Conservation (phyloP, 2,888 invertebrate species). For the Mellilla xanthometata region DNA sequence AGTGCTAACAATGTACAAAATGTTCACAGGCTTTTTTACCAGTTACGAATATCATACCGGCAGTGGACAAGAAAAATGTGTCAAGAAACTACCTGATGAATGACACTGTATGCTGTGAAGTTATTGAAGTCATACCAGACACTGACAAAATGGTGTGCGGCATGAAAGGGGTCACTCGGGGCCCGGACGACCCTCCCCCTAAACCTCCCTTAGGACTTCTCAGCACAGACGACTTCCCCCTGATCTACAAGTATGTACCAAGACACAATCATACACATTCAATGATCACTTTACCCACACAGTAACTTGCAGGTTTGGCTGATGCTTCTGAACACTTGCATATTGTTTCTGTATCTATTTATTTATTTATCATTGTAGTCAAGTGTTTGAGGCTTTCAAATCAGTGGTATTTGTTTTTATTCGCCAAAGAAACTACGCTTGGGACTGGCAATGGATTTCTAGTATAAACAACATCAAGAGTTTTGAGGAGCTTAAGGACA, state of each 20-base stretch:
- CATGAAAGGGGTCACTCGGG: slow-evolving; percentile 90
- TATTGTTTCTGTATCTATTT: slow-evolving; percentile 52
- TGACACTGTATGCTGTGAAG: slow-evolving; percentile 94
- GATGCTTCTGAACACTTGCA: slow-evolving; percentile 45
- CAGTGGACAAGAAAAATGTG: slow-evolving; percentile 90
- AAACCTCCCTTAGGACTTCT: slow-evolving; percentile 92
- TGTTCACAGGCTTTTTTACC: slow-evolving; percentile 84
- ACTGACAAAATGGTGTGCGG: slow-evolving; percentile 94
- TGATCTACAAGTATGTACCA: slow-evolving; percentile 90
- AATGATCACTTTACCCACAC: slow-evolving; percentile 52
- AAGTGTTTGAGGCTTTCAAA: slow-evolving; percentile 53
- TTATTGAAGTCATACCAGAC: slow-evolving; percentile 92
- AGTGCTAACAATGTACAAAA: not conserved
- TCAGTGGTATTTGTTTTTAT: slow-evolving; percentile 54
- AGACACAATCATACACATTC: slow-evolving; percentile 28
- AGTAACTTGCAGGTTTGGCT: slow-evolving; percentile 59
- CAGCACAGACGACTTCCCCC: slow-evolving; percentile 90
- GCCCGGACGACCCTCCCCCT: slow-evolving; percentile 86
- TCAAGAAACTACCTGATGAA: slow-evolving; percentile 90
- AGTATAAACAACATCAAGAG: slow-evolving; percentile 9
- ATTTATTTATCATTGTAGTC: slow-evolving; percentile 58
- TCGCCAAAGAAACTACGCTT: slow-evolving; percentile 27
- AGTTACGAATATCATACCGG: slow-evolving; percentile 87
- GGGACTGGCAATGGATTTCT: slow-evolving; percentile 18
- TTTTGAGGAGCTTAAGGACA: not conserved